Percentiles rank a stretch among this genome's conserved stretches.
phyloP scores from a whole-genome alignment of 2,113 vertebrate species.

The Bothrops jararaca region DNA sequence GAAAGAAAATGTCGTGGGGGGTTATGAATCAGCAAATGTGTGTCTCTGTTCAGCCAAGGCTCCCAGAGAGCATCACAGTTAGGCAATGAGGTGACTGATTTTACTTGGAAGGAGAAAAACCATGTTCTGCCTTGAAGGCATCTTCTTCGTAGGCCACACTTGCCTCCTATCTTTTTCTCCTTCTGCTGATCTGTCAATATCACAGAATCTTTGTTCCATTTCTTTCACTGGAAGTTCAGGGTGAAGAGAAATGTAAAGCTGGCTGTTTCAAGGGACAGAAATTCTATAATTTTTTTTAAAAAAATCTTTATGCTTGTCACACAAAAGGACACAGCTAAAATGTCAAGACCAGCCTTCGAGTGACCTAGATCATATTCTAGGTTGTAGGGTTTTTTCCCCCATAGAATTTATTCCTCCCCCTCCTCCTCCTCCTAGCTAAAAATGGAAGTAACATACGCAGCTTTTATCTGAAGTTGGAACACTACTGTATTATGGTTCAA shows the following conservation, averaged over 20 bases:
- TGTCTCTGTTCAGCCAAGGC: constrained; percentile 30
- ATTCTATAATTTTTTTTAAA: constrained; percentile 26
- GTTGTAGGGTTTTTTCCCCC: constrained; percentile 17
- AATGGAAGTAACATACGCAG: constrained; percentile 27
- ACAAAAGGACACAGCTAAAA: constrained; percentile 43
- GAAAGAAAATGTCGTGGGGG: not conserved
- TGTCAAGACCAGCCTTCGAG: constrained; percentile 51
- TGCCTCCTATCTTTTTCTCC: constrained; percentile 12
- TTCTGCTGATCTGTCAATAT: constrained; percentile 1
- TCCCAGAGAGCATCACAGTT: not conserved
- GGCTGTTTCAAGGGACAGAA: constrained; percentile 13
- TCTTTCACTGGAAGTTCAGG: constrained; percentile 29
- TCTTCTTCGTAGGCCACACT: not conserved
- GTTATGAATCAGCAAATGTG: not conserved
- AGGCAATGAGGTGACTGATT: constrained; percentile 25
- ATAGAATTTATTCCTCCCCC: not conserved
- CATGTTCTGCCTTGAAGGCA: not conserved
- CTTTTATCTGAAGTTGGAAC: constrained; percentile 26
- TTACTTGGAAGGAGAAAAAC: not conserved
- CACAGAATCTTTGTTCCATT: constrained; percentile 21
- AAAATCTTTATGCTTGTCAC: constrained; percentile 28
- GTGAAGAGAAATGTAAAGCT: constrained; percentile 41
- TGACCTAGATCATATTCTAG: constrained; percentile 36
- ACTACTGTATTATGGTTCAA: constrained; percentile 13
- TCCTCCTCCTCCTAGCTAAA: not conserved